Evolutionary conservation across 1,140 invertebrate species (phyloP).

Genomic region (Heterodera carotae): DNA sequence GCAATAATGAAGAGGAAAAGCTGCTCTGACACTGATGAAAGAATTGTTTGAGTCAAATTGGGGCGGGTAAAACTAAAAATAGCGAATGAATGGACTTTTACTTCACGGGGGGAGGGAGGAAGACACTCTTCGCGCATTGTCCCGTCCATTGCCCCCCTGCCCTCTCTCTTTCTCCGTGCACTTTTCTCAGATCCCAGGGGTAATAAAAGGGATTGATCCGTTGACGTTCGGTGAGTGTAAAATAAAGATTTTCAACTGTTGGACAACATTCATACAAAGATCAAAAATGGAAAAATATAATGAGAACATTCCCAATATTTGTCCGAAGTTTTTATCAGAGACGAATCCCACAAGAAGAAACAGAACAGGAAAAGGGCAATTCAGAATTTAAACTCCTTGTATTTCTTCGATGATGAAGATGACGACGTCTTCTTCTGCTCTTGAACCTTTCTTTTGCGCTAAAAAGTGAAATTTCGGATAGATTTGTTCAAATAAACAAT

Average conservation of each 20-base stretch:
- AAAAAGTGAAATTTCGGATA: conserved; percentile 41
- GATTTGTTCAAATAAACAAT: conserved; percentile 18
- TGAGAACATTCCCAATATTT: no score
- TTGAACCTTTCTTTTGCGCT: conserved; percentile 64
- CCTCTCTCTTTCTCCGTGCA: no score
- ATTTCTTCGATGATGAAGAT: conserved; percentile 52
- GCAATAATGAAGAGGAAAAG: no score
- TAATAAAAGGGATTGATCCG: no score
- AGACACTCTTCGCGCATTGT: not conserved
- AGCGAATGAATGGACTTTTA: not conserved
- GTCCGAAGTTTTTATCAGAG: not conserved
- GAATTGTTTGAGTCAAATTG: not conserved
- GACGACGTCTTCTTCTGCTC: conserved; percentile 61
- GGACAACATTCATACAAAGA: not conserved
- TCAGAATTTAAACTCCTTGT: conserved; percentile 66
- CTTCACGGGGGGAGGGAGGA: no score
- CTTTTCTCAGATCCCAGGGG: no score
- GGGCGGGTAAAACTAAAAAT: not conserved
- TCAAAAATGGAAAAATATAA: conserved; percentile 13
- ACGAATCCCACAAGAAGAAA: not conserved
- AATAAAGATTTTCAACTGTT: no score
- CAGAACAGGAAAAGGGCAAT: conserved; percentile 20
- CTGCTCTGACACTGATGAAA: not conserved
- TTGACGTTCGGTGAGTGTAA: no score
- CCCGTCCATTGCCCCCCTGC: no score